A percentile compares a stretch with the other conserved stretches of the same genome.
These are phyloP conservation scores for Diuraphis noxia DNA, from an alignment of 1,140 invertebrate genomes.

Conservation along the genomic window DNA sequence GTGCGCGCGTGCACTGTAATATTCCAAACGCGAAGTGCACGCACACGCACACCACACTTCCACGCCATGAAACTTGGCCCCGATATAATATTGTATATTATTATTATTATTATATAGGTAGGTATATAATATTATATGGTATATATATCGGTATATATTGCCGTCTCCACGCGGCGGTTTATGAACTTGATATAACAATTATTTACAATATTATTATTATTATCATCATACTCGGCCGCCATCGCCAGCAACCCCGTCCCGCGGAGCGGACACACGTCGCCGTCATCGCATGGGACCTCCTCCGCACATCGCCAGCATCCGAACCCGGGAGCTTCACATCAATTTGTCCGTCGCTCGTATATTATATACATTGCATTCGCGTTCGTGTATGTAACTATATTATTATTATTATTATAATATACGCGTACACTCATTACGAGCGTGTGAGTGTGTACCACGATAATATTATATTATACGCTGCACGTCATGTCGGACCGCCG, in stretches of 20 bases:
- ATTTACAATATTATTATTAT: background rate
- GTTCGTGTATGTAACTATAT: background rate
- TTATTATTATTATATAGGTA: background rate
- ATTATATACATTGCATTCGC: background rate
- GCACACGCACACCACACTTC: background rate
- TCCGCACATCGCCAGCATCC: background rate
- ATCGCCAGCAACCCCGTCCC: background rate
- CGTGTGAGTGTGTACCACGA: background rate
- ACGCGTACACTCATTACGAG: background rate
- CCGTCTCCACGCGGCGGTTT: background rate
- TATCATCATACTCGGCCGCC: no score
- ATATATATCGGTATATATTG: background rate
- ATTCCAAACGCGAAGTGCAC: background rate
- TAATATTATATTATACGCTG: background rate
- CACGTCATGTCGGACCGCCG: constrained; percentile 17
- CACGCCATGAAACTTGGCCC: background rate
- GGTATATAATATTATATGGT: no score
- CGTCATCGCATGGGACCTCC: no score
- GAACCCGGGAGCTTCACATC: background rate
- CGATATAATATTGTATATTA: constrained; percentile 2
- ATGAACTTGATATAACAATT: background rate
- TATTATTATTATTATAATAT: background rate
- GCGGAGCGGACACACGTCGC: background rate
- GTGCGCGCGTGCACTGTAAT: background rate
- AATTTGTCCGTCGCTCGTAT: background rate